Percentiles rank a stretch among this genome's conserved stretches.
These are phyloP conservation scores for Melikaiella ostensackeni DNA, from an alignment of 2,888 invertebrate genomes.

Conservation along the genomic window DNA sequence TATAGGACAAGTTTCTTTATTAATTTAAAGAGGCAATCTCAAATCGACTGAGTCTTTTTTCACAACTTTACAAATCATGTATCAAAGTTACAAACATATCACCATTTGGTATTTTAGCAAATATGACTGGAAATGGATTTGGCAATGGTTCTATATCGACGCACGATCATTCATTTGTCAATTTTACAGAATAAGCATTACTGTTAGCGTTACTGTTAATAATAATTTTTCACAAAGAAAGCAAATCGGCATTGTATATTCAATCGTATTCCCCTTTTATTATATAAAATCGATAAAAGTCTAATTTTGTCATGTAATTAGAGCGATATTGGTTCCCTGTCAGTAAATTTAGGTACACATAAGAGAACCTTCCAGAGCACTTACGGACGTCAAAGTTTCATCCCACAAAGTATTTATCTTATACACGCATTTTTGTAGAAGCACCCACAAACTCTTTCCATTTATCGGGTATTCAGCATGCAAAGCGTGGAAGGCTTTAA, in stretches of 20 bases:
- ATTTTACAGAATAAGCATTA: background rate
- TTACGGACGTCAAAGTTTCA: background rate
- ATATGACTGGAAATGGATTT: no score
- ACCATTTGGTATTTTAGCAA: no score
- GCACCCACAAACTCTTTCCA: background rate
- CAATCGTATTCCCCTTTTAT: no score
- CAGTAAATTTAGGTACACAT: background rate
- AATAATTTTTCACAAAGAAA: background rate
- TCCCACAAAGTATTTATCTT: slow-evolving; percentile 7
- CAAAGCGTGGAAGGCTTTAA: slow-evolving; percentile 9
- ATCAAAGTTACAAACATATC: no score
- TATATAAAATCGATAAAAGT: background rate
- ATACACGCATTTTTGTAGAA: slow-evolving; percentile 16
- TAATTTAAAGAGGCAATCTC: no score
- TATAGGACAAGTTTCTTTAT: no score
- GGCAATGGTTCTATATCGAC: background rate
- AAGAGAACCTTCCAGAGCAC: background rate
- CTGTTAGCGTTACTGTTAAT: background rate
- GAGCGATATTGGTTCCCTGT: no score
- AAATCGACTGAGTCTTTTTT: no score
- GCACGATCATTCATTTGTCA: background rate
- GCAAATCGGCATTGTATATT: slow-evolving; percentile 15
- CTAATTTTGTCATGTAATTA: background rate
- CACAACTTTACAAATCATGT: no score
- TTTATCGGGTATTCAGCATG: slow-evolving; percentile 11